Evolutionary conservation across 2,888 invertebrate genomes (phyloP).

Genomic region (Epirrita christyi): DNA sequence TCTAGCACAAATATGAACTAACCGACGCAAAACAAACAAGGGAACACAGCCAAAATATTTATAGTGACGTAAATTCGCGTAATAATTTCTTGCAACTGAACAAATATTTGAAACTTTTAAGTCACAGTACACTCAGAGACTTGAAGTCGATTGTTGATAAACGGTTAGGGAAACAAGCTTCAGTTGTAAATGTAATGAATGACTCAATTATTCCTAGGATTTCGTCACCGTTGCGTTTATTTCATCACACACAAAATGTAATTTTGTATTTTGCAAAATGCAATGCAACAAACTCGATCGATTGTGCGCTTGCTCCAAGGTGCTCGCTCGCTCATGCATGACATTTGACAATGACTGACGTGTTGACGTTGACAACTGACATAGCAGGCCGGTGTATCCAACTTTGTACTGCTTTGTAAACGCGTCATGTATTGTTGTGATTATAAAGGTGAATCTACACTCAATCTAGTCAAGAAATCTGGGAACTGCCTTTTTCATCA

Average conservation of each 20-base stretch:
- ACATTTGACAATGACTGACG: too few species aligned
- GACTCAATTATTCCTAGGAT: constrained; percentile 40
- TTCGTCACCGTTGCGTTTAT: constrained; percentile 51
- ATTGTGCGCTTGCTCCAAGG: too few species aligned
- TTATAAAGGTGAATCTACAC: too few species aligned
- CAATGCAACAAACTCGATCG: constrained; percentile 3
- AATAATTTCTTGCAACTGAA: constrained; percentile 65
- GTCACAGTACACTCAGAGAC: too few species aligned
- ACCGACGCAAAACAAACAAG: constrained; percentile 64
- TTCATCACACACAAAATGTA: constrained; percentile 47
- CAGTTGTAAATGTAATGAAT: constrained; percentile 9
- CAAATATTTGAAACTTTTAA: constrained; percentile 52
- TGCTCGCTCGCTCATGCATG: too few species aligned
- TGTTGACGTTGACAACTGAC: too few species aligned
- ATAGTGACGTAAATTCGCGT: constrained; percentile 70
- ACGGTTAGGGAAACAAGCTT: constrained; percentile 21
- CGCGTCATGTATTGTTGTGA: too few species aligned
- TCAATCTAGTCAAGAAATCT: too few species aligned
- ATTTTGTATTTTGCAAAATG: background rate
- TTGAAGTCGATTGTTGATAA: constrained; percentile 4
- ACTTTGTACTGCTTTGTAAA: too few species aligned
- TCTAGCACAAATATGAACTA: constrained; percentile 64
- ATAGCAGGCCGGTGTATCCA: too few species aligned
- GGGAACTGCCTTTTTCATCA: too few species aligned
- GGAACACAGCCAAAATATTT: constrained; percentile 74